Conservation (phyloP, 2,113 vertebrate genomes). For the Amphiprion percula region DNA sequence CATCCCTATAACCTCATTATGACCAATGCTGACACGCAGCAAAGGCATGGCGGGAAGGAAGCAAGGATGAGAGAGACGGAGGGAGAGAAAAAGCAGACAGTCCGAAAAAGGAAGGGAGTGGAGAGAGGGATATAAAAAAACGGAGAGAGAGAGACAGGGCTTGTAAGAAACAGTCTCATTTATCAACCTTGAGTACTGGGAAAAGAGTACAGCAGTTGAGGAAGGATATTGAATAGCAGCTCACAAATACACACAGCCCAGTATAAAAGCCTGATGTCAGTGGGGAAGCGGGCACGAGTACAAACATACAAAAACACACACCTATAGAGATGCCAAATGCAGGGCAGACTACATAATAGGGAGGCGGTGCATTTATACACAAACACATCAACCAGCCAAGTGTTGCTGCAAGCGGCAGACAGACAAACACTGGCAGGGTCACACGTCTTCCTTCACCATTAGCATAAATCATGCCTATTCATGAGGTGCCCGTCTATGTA, state of each 20-base stretch:
- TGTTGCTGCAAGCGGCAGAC: conserved; percentile 62
- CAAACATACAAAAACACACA: conserved; percentile 63
- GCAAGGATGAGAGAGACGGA: conserved; percentile 19
- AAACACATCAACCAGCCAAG: conserved; percentile 69
- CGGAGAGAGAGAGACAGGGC: conserved; percentile 25
- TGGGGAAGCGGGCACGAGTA: conserved; percentile 25
- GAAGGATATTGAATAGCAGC: conserved; percentile 62
- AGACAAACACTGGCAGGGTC: conserved; percentile 67
- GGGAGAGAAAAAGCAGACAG: not conserved
- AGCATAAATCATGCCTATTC: conserved; percentile 81
- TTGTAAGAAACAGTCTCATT: conserved; percentile 65
- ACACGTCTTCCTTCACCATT: conserved; percentile 64
- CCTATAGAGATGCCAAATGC: conserved; percentile 67
- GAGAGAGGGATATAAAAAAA: conserved; percentile 22
- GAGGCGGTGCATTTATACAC: conserved; percentile 60
- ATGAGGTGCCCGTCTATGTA: conserved; percentile 72
- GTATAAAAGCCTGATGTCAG: conserved; percentile 49
- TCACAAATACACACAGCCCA: conserved; percentile 41
- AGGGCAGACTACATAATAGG: conserved; percentile 58
- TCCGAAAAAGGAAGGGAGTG: not conserved
- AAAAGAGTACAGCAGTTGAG: conserved; percentile 39
- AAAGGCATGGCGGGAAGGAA: conserved; percentile 4
- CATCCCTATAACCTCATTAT: conserved; percentile 96
- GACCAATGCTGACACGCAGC: conserved; percentile 87
- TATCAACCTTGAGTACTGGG: conserved; percentile 60